Evolutionary conservation across 2,888 invertebrate species (phyloP), one percentile per base, ranked within the genome.

Genomic region (Dastarcus helophoroides): DNA sequence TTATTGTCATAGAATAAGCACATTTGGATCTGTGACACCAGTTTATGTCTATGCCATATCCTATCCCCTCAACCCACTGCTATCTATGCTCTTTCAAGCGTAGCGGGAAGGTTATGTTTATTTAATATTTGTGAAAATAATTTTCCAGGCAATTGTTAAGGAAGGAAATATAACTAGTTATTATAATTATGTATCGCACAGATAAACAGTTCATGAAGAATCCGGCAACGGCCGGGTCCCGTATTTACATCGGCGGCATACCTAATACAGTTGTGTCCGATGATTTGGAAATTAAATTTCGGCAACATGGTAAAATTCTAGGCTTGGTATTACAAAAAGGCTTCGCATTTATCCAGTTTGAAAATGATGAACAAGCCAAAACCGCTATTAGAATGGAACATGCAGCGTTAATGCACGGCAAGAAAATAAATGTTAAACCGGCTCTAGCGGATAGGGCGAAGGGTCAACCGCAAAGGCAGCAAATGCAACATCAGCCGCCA

Each of bases 311-410:
- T 1, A 68, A 68, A 36, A 73, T 85, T 23, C 49, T 68, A 37
- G 83, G 80, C 2, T 70, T 83, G 1, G 54, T 77, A n/a, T 63
- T 80, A 11, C 82, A 82, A 46, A 69, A 76, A 42, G 81, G 84
- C 29, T 91, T 85, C 60, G 89, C 84, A 10, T 91, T 90, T 60
- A 78, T 91, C 2, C 90, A 91, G 52, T 90, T 76, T 58, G 80
- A 80, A 36, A 68, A 68, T 12, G 85, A 85, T 43, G 60, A 68
- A 2, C 71, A 79, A 46, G 90, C 88, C 0, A 72, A 75, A 38
- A 71, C 72, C 35, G 88, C 88, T 10, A 83, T 88, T 19, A 58
- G 67, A 29, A 71, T 73, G 30, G 77, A 80, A 38, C 72, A 81
- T 58, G 79, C 79, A 13, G 64, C 69, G 9, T 67, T 73, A 41